These are phyloP conservation scores for Simalia tracyae DNA, from an alignment of 2,797 vertebrate genomes.

Conservation along the genomic window DNA sequence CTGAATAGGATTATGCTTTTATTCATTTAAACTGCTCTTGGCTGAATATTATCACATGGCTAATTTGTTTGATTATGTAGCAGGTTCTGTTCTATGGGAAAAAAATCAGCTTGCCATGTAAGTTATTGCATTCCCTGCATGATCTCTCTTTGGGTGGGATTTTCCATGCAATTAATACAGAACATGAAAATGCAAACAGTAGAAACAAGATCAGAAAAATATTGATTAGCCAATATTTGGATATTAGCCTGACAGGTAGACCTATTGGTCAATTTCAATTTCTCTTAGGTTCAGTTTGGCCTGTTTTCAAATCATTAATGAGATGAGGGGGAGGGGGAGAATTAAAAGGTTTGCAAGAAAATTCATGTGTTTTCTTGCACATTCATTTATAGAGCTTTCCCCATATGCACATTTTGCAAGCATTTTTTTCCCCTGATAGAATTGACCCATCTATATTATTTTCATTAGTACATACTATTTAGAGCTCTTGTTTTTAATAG, in stretches of 20 bases:
- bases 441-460: neutral
- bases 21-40: neutral
- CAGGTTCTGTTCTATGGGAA: neutral
- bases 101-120: neutral
- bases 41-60: neutral
- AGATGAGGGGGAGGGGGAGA: neutral
- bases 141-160: neutral
- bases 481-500: neutral
- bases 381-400: neutral
- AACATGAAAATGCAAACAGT: neutral
- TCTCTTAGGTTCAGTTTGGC: neutral
- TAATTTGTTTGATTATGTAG: neutral
- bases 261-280: neutral
- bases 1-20: neutral
- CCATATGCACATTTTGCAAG: neutral
- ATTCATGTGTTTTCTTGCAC: neutral
- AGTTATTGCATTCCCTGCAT: neutral
- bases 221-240: neutral
- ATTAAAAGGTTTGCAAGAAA: neutral
- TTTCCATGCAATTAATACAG: neutral
- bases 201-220: neutral
- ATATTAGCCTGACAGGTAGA: neutral
- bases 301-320: neutral
- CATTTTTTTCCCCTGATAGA: neutral
- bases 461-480: neutral